Base-by-base conservation (phyloP, 2,888 invertebrate genomes). In the Lycophotia porphyrea region DNA sequence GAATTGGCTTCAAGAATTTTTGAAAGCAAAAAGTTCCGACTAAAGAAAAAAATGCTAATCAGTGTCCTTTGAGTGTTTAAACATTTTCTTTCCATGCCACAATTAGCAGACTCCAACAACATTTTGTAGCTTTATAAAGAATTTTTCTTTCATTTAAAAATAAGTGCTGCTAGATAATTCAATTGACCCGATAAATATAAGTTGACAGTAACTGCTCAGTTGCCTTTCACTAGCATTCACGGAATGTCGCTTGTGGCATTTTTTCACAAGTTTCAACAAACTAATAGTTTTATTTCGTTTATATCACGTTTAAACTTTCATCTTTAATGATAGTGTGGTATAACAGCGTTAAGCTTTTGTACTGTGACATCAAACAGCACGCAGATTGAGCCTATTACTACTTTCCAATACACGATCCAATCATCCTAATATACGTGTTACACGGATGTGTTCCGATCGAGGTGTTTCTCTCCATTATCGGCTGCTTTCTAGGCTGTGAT, bases 141-240 rank as follows among this genome's bases (percentile, higher is more conserved):
- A 44, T 69, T 64, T n/a, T 71, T 67, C 3, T 15, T 63, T 74
- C 44, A 60, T 27, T 61, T 58, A 39, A 69, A 67, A 75, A 65
- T 63, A 72, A 76, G 60, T 75, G 47, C 27, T 83, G 49, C 42
- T 13, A 61, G 49, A 70, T 64, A 72, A 44, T 61, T 81, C 34
- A 80, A 79, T 79, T 76, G 77, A 66, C 58, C 66, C 47, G 47
- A 60, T 73, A 75, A 73, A 58, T 76, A 61, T 39, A 61, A 71
- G 55, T 79, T 85, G 87, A 84, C 85, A 61, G 58, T 31, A 84
- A 65, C 74, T 49, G 39, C 68, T 49, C 66, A 84, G 15, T 71
- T 79, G 79, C 87, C 90, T 91, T 91, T 90, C 91, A 90, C 91
- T 87, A 76, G 65, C 73, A 78, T 88, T 88, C 86, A 82, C 82